Base-by-base conservation (phyloP, 1,140 invertebrate genomes). In the Drosophila orosa region DNA sequence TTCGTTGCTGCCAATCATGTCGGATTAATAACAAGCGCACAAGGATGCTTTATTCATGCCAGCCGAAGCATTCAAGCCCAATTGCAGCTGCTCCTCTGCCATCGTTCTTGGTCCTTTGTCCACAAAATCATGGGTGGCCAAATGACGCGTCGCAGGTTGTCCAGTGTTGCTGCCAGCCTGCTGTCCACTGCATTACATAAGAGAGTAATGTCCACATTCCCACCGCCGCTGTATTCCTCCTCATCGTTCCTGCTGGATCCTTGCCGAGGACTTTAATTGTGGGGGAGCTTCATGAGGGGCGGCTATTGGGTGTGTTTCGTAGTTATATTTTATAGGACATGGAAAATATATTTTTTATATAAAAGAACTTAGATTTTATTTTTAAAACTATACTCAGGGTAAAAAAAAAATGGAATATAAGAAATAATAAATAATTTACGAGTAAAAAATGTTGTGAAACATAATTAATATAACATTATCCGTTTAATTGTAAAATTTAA, bases 1-100 rank as follows among this genome's bases (percentile, higher is more conserved):
- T 89, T 80, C 67, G 73, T 63, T 84, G 80, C 84, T 89, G 84
- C 84, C 84, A 89, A 89, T 89, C 84, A 89, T 84, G 84, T 74
- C 69, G 84, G 84, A 89, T 89, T 89, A 89, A 89, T 89, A 89
- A 89, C 84, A 89, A 54, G 59, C 47, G 44, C 39, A 56, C 61
- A 55, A 50, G 60, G 65, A 77, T 81, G 81, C 78, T 86, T 86
- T 86, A 85, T 86, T 86, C 82, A 86, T 81, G 65, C 63, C 78
- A 66, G 81, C 61, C 60, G 61, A 89, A 74, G 57, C 79, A 83
- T 83, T 89, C 73, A 71, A 78, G 80, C 69, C 78, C 85, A 81
- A 73, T 81, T 81, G 82, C 84, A 89, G 73, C 84, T 89, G 84
- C 71, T 69, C 45, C 67, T 56, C 65, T 17, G 37, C 56, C 56